A percentile compares a stretch with the other conserved stretches of the same genome.
Evolutionary conservation across 2,888 invertebrate species (phyloP).

Genomic region (Amaurobius ferox): DNA sequence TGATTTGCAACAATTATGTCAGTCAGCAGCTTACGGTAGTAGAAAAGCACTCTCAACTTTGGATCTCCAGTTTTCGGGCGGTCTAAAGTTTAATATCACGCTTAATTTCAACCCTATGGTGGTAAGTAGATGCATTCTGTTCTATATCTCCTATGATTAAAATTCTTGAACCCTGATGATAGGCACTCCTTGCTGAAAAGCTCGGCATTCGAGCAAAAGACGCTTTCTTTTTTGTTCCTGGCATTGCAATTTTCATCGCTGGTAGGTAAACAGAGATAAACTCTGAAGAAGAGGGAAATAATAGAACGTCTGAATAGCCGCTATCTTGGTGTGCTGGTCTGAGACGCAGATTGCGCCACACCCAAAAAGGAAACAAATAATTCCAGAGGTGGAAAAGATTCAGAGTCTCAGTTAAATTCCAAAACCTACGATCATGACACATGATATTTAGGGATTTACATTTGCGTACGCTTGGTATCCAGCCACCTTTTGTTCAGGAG

Average conservation of each 20-base stretch:
- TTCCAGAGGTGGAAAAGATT: conserved; percentile 63
- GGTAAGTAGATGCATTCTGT: conserved; percentile 13
- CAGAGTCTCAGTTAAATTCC: conserved; percentile 60
- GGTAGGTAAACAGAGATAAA: conserved; percentile 67
- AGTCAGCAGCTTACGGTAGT: too few species aligned
- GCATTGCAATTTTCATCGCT: conserved; percentile 42
- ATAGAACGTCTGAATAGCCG: conserved; percentile 47
- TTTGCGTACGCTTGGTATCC: conserved; percentile 31
- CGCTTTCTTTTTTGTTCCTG: conserved; percentile 32
- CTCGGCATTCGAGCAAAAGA: conserved; percentile 21
- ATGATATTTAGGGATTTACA: conserved; percentile 68
- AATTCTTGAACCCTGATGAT: conserved; percentile 32
- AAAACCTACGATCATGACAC: conserved; percentile 59
- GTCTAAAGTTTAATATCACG: background rate
- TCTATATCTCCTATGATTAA: conserved; percentile 30
- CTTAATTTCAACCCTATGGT: conserved; percentile 30
- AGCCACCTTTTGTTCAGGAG: conserved; percentile 49
- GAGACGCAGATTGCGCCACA: conserved; percentile 62
- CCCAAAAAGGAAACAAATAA: conserved; percentile 67
- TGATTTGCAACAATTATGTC: too few species aligned
- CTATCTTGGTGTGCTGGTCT: conserved; percentile 45
- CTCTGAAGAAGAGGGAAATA: conserved; percentile 37
- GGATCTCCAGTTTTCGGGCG: too few species aligned
- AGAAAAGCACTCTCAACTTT: too few species aligned
- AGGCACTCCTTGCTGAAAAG: conserved; percentile 47